Percentiles rank a stretch among this genome's conserved stretches.
Conservation (phyloP, 2,888 invertebrate genomes). For the Cordilura impudica region DNA sequence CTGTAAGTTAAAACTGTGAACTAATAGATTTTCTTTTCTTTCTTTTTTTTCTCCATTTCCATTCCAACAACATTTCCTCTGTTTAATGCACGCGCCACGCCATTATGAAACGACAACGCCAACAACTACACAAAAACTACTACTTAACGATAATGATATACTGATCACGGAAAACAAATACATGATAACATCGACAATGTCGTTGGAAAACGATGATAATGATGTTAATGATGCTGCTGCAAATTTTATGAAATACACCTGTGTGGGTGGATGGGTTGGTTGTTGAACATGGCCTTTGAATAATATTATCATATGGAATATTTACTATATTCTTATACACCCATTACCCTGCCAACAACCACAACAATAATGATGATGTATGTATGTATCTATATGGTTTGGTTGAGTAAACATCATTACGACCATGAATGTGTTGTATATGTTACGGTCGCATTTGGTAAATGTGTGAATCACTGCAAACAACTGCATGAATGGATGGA, state of each 20-base stretch:
- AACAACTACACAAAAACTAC: not conserved
- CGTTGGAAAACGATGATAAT: conserved; percentile 22
- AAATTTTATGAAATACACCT: too few relatives aligned
- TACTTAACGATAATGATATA: conserved; percentile 7
- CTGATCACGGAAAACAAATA: not conserved
- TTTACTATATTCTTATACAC: not conserved
- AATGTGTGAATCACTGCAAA: conserved; percentile 60
- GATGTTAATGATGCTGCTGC: conserved; percentile 29
- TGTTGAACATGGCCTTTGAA: not conserved
- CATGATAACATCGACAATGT: conserved; percentile 14
- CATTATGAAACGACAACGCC: not conserved
- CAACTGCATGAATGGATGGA: conserved; percentile 35
- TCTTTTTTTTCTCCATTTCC: conserved; percentile 22
- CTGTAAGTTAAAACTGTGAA: conserved; percentile 78
- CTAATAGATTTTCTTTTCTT: conserved; percentile 65
- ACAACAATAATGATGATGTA: conserved; percentile 12
- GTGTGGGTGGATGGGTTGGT: not conserved
- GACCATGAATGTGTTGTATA: conserved; percentile 47
- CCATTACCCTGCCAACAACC: not conserved
- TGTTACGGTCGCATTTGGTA: conserved; percentile 50
- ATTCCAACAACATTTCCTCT: not conserved
- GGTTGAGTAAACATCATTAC: conserved; percentile 58
- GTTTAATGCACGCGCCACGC: conserved; percentile 56
- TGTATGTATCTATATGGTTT: not conserved
- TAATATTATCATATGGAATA: not conserved